Evolutionary conservation across 1,140 invertebrate species (phyloP), one percentile per base, ranked within the genome.

Genomic region (Apis dorsata): DNA sequence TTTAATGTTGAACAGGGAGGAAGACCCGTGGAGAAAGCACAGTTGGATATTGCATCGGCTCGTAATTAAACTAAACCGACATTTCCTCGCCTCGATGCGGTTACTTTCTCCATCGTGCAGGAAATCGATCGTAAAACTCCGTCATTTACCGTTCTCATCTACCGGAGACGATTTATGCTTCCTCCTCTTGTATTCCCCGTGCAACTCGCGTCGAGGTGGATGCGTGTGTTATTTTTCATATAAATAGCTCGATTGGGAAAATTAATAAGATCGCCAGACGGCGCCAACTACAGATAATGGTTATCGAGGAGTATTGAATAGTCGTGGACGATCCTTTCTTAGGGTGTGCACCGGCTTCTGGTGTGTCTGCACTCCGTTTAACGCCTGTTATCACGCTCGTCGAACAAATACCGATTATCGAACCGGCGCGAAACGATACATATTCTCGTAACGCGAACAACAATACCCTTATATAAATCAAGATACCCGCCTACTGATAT

Each of bases 281-380:
- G 91, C 91, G 91, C 91, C 91, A 89, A 82, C 17, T 44, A 19
- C 72, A 66, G 90, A 91, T 91, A 91, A 90, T 87, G 69, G 63
- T 91, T 91, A 91, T 91, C 91, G 80, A 85, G 21, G 21, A 85
- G 81, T 80, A 60, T 74, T 60, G 44, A 55, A 69, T 68, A 55
- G 60, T 51, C 62, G 62, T 59, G 49, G 57, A 77, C 73, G 73
- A 59, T 76, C n/a, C 73, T 68, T 73, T 12, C 55, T 15, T 19
- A 24, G 49, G 51, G 11, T 28, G 63, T 55, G 24, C 57, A 44
- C 55, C n/a, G 24, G 15, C 70, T 73, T 74, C 60, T 60, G 15
- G n/a, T 15, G 24, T 8, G n/a, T 63, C 13, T 8, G 10, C 75
- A 49, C 66, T 83, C 53, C 51, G 53, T 53, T 13, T 44, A 9